Evolutionary conservation across 2,888 invertebrate genomes (phyloP).

Genomic region (Apoderus coryli): DNA sequence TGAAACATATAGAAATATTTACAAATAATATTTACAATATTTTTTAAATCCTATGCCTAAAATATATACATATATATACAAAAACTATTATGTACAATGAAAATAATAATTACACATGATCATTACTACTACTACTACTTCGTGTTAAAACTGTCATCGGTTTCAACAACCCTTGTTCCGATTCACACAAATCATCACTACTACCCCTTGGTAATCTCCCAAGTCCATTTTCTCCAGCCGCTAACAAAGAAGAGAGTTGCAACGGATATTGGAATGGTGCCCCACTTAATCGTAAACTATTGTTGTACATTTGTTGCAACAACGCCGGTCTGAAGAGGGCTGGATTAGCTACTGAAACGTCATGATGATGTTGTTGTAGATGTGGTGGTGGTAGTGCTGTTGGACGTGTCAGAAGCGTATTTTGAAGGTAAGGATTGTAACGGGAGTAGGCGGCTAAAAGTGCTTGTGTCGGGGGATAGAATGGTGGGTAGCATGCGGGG

Average conservation of each 20-base stretch:
- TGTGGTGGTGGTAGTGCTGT: too few species aligned
- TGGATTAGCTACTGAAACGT: too few species aligned
- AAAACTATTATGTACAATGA: too few species aligned
- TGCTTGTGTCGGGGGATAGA: conserved; percentile 24
- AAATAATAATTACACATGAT: too few species aligned
- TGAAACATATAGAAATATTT: too few species aligned
- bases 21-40: too few species aligned
- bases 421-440: conserved; percentile 46
- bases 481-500: conserved; percentile 33
- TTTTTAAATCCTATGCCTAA: too few species aligned
- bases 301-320: conserved; percentile 24
- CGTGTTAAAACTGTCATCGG: conserved; percentile 32
- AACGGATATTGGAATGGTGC: conserved; percentile 23
- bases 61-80: too few species aligned
- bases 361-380: too few species aligned
- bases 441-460: conserved; percentile 48
- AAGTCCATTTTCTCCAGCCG: too few species aligned
- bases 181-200: conserved; percentile 3
- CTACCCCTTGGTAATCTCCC: conserved; percentile 12
- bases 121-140: too few species aligned
- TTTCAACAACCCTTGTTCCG: conserved; percentile 27
- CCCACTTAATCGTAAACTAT: conserved; percentile 20
- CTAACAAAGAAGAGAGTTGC: conserved; percentile 20
- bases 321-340: conserved; percentile 20
- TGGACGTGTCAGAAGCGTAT: conserved; percentile 35